Conservation (phyloP, 37 sponge, comb jelly and placozoan genomes). For the Chondrosia reniformis region DNA sequence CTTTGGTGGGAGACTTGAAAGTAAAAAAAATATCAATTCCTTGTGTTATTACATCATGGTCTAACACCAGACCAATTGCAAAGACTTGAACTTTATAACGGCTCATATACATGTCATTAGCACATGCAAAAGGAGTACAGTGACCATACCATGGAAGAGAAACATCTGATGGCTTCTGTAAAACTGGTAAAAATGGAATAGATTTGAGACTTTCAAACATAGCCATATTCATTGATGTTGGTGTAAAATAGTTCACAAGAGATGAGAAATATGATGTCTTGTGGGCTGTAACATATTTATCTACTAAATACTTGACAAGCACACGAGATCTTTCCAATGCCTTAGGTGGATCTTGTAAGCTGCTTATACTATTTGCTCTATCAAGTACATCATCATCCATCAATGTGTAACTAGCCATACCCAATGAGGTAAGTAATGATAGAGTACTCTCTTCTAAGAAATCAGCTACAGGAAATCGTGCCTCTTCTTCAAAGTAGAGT, state of each 20-base stretch:
- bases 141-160: conserved; percentile 38
- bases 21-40: background rate
- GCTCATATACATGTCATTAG: conserved; percentile 8
- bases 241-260: too few relatives aligned
- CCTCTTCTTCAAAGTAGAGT: conserved; percentile 33
- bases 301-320: conserved; percentile 17
- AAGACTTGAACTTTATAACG: conserved; percentile 6
- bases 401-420: conserved; percentile 33
- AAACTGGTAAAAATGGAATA: conserved; percentile 32
- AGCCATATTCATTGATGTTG: background rate
- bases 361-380: conserved; percentile 26
- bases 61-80: background rate
- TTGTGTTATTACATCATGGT: background rate
- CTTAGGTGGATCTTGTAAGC: background rate
- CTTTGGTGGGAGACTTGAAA: conserved; percentile 1
- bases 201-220: background rate
- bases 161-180: conserved; percentile 1
- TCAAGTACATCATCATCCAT: conserved; percentile 25
- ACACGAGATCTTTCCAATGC: conserved; percentile 24
- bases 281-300: background rate
- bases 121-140: background rate
- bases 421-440: conserved; percentile 19
- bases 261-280: too few relatives aligned
- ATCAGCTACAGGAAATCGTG: conserved; percentile 34
- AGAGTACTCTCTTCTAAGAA: background rate